phyloP scores from a whole-genome alignment of 2,113 vertebrate genomes.

The Phasianus colchicus region DNA sequence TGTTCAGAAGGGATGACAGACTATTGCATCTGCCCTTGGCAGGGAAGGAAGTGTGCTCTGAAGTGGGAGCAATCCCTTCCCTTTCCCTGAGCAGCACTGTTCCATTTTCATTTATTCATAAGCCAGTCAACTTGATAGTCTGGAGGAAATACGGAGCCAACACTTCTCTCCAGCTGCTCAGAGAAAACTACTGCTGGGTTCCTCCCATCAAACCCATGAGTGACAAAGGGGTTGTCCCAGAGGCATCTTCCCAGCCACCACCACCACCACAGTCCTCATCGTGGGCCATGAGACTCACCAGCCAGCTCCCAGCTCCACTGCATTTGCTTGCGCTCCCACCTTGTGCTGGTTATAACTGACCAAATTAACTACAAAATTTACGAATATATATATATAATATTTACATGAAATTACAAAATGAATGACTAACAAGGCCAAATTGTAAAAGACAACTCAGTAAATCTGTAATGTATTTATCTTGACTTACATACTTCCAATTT shows the following conservation, averaged over 20 bases:
- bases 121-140: background rate
- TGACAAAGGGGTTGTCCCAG: background rate
- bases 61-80: background rate
- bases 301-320: background rate
- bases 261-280: fast-evolving
- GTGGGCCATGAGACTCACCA: background rate
- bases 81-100: background rate
- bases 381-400: background rate
- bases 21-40: background rate
- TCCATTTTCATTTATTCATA: background rate
- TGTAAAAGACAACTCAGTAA: constrained; percentile 25
- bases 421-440: background rate
- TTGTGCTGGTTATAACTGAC: background rate
- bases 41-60: background rate
- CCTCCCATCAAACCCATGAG: background rate
- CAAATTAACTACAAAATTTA: background rate
- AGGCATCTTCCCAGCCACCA: background rate
- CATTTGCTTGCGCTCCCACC: constrained; percentile 19
- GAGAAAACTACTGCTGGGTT: background rate
- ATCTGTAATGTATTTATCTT: background rate
- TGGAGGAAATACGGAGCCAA: background rate
- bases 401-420: background rate
- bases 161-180: background rate
- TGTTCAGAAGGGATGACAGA: background rate
- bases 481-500: background rate